These are phyloP conservation scores for Illadopsis cleaveri DNA, from an alignment of 2,113 vertebrate species.

Conservation along the genomic window DNA sequence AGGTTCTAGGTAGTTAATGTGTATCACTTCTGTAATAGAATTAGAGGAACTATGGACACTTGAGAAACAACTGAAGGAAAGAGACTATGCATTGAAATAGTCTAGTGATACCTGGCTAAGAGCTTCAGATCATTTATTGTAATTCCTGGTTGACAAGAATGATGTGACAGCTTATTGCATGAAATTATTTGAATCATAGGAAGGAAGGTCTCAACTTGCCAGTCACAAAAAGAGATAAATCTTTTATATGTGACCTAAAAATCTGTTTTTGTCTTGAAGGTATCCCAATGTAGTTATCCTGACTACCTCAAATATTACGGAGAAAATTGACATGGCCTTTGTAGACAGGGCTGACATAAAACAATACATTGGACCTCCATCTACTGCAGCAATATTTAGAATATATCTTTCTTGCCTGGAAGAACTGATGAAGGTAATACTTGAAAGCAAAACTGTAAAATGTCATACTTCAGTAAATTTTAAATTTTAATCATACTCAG, in stretches of 20 bases:
- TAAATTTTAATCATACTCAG: neutral
- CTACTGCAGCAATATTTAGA: slow-evolving; percentile 88
- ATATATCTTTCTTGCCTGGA: slow-evolving; percentile 95
- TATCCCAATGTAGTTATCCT: slow-evolving; percentile 96
- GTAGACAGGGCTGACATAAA: slow-evolving; percentile 97
- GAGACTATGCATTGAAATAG: neutral
- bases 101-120: neutral
- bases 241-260: neutral
- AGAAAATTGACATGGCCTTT: slow-evolving; percentile 96
- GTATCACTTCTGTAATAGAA: neutral
- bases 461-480: neutral
- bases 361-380: slow-evolving; percentile 93
- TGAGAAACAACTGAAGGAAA: neutral
- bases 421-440: slow-evolving; percentile 94
- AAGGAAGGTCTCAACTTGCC: neutral
- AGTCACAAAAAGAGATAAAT: neutral
- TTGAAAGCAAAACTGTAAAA: neutral
- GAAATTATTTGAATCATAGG: neutral
- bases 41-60: neutral
- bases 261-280: slow-evolving; percentile 69
- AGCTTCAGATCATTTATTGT: neutral
- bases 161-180: neutral
- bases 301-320: slow-evolving; percentile 95
- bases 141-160: neutral
- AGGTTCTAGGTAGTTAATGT: neutral